These are phyloP conservation scores for Cossypha heuglini DNA, from an alignment of 2,797 vertebrate genomes.

Conservation along the genomic window DNA sequence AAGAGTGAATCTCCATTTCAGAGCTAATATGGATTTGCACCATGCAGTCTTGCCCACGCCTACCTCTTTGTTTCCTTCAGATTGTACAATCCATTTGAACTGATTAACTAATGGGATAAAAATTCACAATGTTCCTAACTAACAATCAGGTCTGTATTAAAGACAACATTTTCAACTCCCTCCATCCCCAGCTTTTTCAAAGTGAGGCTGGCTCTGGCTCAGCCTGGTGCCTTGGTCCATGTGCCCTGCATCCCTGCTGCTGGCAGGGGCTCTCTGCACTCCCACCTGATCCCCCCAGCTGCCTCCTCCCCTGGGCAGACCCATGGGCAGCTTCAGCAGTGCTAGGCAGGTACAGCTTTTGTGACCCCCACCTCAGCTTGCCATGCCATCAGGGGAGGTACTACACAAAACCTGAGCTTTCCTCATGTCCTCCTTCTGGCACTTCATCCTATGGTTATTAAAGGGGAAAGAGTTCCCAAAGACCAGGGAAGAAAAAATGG, in stretches of 20 bases:
- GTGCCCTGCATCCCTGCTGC: background rate
- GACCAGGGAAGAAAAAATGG: background rate
- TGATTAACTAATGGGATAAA: background rate
- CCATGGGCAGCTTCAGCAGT: rapidly evolving
- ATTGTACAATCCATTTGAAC: background rate
- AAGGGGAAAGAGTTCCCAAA: background rate
- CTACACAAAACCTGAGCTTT: background rate
- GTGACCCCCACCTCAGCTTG: background rate
- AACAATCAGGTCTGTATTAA: background rate
- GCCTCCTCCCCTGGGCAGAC: background rate
- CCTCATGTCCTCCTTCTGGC: background rate
- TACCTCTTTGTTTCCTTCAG: background rate
- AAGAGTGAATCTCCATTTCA: background rate
- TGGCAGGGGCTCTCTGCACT: background rate
- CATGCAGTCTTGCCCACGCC: background rate
- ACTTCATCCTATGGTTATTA: background rate
- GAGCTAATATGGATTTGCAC: background rate
- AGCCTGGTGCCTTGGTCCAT: background rate
- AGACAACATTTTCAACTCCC: background rate
- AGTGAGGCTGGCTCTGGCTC: background rate
- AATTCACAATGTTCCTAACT: background rate
- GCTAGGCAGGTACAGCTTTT: background rate
- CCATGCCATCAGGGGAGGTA: background rate
- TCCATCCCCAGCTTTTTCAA: background rate
- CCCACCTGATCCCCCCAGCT: background rate